Evolutionary conservation across 2,888 invertebrate genomes (phyloP), one percentile per base, ranked within the genome.

Genomic region (Cryptus armator): DNA sequence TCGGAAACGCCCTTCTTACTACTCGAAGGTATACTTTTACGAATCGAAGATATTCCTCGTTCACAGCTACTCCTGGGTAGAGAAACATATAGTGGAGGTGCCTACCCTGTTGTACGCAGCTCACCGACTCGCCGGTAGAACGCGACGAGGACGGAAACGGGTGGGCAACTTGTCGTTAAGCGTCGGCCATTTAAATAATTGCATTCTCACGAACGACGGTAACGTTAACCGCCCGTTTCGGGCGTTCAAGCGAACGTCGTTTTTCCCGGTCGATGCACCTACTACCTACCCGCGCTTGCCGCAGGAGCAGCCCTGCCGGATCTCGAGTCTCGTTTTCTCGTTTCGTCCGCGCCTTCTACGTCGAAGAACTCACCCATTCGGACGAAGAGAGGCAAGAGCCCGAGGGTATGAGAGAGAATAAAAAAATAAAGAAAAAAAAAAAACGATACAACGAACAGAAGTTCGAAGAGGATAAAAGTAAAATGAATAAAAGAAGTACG

Each of bases 141-240:
- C 74, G 66, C 79, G 53, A 32, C 48, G 46, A 14, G 53, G n/a
- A 43, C 53, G 70, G 68, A n/a, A 46, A 46, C 68, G 59, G 70
- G 32, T 70, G 68, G 75, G 64, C 62, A 68, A 79, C 75, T 81
- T 72, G 83, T 72, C 81, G 76, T 86, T 68, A 74, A 86, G 78
- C 53, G 81, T 72, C 67, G 68, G 76, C 76, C 66, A 84, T 86
- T 86, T 86, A 81, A 84, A 86, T 86, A 86, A 86, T 86, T 86
- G 81, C 74, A 84, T 86, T 84, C 80, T 74, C 81, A 77, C 74
- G 72, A 84, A 84, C 83, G 75, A 74, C 81, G 75, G 70, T 71
- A 77, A 77, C 67, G 80, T 81, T 83, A 77, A 86, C 71, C 71
- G 66, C 70, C 84, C 48, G 70, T 82, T 74, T 78, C 78, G 78